Evolutionary conservation across 2,797 vertebrate genomes (phyloP), one percentile per base, ranked within the genome.

Genomic region (Lophotriccus pileatus): DNA sequence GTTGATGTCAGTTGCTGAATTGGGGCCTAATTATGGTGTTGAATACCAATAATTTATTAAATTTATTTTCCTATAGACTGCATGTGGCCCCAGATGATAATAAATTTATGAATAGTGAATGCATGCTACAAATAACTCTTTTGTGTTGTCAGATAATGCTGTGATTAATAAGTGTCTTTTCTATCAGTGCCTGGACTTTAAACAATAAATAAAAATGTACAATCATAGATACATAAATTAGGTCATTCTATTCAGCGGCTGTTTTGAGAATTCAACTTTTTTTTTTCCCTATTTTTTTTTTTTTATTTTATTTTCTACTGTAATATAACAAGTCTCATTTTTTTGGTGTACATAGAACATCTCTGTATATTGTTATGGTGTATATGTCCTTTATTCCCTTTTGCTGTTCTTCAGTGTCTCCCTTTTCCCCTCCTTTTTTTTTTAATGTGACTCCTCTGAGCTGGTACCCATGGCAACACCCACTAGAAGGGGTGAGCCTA

Each of bases 401-500:
- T 82, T 94, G 80, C 90, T 97, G 90, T 94, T 97, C 95, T 89
- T 96, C 95, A 91, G 93, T 95, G 69, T 96, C 66, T 92, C 92
- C 82, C 86, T 89, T 94, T 95, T 47, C 84, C 88, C 60, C 4
- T 4, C 4, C 2, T 43, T 89, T 79, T 39, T 39, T 39, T 92
- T 95, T 94, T 91, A 78, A 94, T 78, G 67, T 98, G 97, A 98
- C 97, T 97, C 84, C 94, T 97, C 94, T 76, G 95, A 96, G 93
- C 93, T 97, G 98, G 97, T 98, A 96, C 98, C 97, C 98, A 98
- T 98, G 96, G 98, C 97, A 98, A 98, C 98, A 96, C 89, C 96
- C 93, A 90, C 86, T 80, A 49, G 59, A 39, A 82, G 24, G 56
- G 93, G 88, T 75, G 95, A 97, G 82, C 84, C 80, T 92, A 84